Percentiles rank a stretch among this genome's conserved stretches.
Evolutionary conservation across 2,888 invertebrate genomes (phyloP).

Genomic region (Dicyrtoma fusca): DNA sequence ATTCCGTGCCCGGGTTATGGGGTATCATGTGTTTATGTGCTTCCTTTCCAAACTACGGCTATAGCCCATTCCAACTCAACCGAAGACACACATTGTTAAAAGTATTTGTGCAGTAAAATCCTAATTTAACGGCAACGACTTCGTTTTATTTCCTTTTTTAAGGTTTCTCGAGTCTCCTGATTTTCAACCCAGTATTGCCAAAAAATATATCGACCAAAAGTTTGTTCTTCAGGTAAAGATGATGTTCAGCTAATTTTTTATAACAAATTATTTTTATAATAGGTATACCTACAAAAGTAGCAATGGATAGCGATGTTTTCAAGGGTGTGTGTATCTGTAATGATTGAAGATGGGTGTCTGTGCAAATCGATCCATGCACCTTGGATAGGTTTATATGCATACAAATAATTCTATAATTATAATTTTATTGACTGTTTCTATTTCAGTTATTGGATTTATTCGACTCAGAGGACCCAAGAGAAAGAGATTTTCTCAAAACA

Average conservation of each 20-base stretch:
- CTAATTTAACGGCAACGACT: background rate
- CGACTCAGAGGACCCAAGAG: slow-evolving; percentile 95
- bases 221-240: slow-evolving; percentile 92
- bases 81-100: too few species aligned
- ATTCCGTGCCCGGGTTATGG: too few species aligned
- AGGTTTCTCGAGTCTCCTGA: slow-evolving; percentile 88
- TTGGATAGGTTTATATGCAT: too few species aligned
- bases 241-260: too few species aligned
- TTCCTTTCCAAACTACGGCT: too few species aligned
- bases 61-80: too few species aligned
- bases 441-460: slow-evolving; percentile 85
- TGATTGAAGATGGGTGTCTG: too few species aligned
- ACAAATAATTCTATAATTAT: background rate
- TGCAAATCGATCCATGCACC: background rate
- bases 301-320: too few species aligned
- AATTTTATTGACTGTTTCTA: background rate
- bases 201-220: slow-evolving; percentile 92
- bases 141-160: slow-evolving; percentile 64
- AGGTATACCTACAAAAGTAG: too few species aligned
- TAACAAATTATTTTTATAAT: too few species aligned
- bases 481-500: slow-evolving; percentile 96
- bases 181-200: slow-evolving; percentile 88
- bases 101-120: background rate
- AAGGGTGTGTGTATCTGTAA: too few species aligned
- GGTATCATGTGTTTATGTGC: too few species aligned